Evolutionary conservation across 2,888 invertebrate species (phyloP).

Genomic region (Achlya flavicornis): DNA sequence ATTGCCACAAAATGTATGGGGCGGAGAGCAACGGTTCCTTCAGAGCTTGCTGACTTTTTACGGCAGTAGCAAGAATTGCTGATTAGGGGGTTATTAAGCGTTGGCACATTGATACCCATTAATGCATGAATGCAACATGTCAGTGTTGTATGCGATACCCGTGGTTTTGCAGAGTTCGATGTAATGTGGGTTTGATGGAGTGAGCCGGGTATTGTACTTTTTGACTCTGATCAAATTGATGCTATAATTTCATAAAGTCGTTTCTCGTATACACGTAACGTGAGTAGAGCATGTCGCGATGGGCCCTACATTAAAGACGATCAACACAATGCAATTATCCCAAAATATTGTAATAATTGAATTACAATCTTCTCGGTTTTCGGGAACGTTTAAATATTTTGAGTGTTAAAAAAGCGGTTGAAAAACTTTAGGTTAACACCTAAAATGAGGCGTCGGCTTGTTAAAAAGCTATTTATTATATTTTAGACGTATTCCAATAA

Average conservation of each 20-base stretch:
- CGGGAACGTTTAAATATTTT: conserved; percentile 29
- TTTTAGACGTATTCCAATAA: conserved; percentile 81
- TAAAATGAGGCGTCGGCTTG: conserved; percentile 72
- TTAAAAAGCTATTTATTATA: conserved; percentile 82
- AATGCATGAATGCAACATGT: conserved; percentile 42
- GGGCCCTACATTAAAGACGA: conserved; percentile 38
- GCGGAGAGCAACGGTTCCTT: conserved; percentile 73
- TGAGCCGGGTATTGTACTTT: conserved; percentile 24
- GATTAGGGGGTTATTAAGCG: conserved; percentile 68
- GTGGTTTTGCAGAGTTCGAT: conserved; percentile 32
- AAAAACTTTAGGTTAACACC: conserved; percentile 67
- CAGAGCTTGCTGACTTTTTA: conserved; percentile 62
- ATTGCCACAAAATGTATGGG: conserved; percentile 66
- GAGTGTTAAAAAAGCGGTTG: conserved; percentile 32
- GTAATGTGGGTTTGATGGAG: conserved; percentile 18
- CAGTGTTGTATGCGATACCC: conserved; percentile 23
- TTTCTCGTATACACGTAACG: conserved; percentile 19
- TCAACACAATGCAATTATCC: conserved; percentile 42
- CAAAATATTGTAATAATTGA: conserved; percentile 44
- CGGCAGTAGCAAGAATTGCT: conserved; percentile 66
- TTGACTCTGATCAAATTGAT: conserved; percentile 33
- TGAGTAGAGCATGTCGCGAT: conserved; percentile 21
- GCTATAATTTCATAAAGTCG: conserved; percentile 30
- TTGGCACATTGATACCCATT: conserved; percentile 37
- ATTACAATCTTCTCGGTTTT: conserved; percentile 39